Evolutionary conservation across 2,797 vertebrate genomes (phyloP).

Genomic region (Acanthis flammea): DNA sequence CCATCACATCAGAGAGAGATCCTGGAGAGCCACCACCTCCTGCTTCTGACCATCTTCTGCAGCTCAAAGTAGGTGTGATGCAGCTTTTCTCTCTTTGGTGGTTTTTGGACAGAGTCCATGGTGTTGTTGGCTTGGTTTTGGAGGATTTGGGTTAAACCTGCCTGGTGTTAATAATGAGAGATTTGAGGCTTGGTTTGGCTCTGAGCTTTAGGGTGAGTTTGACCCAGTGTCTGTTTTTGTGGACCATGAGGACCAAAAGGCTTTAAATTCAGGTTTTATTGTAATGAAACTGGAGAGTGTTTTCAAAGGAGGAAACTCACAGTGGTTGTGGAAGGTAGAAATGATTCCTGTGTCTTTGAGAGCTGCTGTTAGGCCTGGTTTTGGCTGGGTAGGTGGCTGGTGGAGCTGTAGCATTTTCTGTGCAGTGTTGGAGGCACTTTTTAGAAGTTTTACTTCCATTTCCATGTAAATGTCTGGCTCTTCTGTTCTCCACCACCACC

Average conservation of each 20-base stretch:
- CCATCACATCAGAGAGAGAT: fast-evolving
- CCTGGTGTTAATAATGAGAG: not conserved
- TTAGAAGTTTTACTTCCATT: fast-evolving
- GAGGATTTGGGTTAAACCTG: not conserved
- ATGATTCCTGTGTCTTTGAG: not conserved
- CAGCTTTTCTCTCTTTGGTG: fast-evolving
- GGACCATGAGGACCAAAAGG: fast-evolving
- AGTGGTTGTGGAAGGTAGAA: not conserved
- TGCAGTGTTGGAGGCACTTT: not conserved
- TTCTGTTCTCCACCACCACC: not conserved
- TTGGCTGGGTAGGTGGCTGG: not conserved
- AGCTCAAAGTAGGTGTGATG: not conserved
- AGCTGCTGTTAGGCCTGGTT: not conserved
- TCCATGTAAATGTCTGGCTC: fast-evolving
- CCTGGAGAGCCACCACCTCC: fast-evolving
- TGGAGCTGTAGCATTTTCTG: not conserved
- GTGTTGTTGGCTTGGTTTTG: fast-evolving
- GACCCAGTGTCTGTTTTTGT: fast-evolving
- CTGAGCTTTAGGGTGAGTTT: not conserved
- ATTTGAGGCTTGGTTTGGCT: fast-evolving
- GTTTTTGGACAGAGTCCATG: fast-evolving
- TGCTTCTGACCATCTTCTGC: fast-evolving
- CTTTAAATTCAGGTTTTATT: not conserved
- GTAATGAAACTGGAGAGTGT: not conserved
- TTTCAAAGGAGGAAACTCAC: not conserved